These are phyloP conservation scores for Trissonchulus latispiculum DNA, from an alignment of 2,888 invertebrate genomes.

Conservation along the genomic window DNA sequence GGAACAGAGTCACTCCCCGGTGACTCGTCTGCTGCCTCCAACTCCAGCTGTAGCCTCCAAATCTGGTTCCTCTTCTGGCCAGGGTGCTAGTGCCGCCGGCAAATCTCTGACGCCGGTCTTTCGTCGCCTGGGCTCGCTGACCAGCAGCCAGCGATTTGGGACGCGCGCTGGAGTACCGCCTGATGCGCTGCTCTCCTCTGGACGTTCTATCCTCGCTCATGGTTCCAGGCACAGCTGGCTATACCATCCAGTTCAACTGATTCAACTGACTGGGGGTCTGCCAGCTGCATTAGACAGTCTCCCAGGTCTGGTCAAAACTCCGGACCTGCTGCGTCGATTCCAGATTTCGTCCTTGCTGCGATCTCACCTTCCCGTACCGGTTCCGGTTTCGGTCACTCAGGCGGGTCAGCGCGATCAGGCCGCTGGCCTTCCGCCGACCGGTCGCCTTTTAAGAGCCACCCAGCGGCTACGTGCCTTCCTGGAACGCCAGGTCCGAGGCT, in stretches of 20 bases:
- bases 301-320: slow-evolving; percentile 13
- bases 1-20: slow-evolving; percentile 45
- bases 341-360: neutral
- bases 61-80: neutral
- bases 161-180: too few species aligned
- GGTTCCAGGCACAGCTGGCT: too few species aligned
- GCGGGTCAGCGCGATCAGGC: neutral
- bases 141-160: neutral
- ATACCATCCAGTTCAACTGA: too few species aligned
- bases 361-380: too few species aligned
- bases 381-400: too few species aligned
- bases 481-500: neutral
- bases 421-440: neutral
- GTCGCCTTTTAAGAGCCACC: neutral
- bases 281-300: neutral
- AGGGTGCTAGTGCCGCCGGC: too few species aligned
- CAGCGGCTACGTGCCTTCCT: neutral
- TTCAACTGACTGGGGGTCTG: too few species aligned
- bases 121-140: neutral
- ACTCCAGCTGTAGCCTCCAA: neutral
- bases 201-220: neutral
- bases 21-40: slow-evolving; percentile 38
- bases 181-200: slow-evolving; percentile 23
- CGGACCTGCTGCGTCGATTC: neutral
- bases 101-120: neutral